phyloP scores from a whole-genome alignment of 2,888 invertebrate genomes.

The Plusia festucae region DNA sequence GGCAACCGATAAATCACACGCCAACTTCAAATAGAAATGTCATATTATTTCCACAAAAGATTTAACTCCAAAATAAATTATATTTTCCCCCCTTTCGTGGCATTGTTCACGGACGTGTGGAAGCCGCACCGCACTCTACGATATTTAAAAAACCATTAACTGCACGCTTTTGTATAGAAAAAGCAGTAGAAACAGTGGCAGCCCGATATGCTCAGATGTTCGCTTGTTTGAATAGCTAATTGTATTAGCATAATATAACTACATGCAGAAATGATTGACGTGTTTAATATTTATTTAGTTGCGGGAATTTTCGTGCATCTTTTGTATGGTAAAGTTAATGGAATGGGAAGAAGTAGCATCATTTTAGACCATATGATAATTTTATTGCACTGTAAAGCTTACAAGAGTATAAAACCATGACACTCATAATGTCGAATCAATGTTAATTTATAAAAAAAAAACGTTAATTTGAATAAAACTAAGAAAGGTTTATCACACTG shows the following conservation, averaged over 20 bases:
- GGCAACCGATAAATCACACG: conserved; percentile 87
- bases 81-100: conserved; percentile 84
- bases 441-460: too few species aligned
- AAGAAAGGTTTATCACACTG: too few species aligned
- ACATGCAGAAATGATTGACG: conserved; percentile 31
- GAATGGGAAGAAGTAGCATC: neutral
- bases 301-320: neutral
- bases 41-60: conserved; percentile 90
- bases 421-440: too few species aligned
- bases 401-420: too few species aligned
- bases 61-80: conserved; percentile 90
- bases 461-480: too few species aligned
- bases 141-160: conserved; percentile 89
- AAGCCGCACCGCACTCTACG: conserved; percentile 81
- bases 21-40: conserved; percentile 90
- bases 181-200: conserved; percentile 58
- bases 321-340: neutral
- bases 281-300: conserved; percentile 11
- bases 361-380: neutral
- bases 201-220: conserved; percentile 57
- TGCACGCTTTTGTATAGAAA: conserved; percentile 83
- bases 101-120: conserved; percentile 87
- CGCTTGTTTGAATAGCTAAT: conserved; percentile 58
- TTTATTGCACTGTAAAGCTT: neutral
- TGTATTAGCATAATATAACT: conserved; percentile 38